Conservation (phyloP, 2,113 vertebrate species). For the Takifugu bimaculatus region DNA sequence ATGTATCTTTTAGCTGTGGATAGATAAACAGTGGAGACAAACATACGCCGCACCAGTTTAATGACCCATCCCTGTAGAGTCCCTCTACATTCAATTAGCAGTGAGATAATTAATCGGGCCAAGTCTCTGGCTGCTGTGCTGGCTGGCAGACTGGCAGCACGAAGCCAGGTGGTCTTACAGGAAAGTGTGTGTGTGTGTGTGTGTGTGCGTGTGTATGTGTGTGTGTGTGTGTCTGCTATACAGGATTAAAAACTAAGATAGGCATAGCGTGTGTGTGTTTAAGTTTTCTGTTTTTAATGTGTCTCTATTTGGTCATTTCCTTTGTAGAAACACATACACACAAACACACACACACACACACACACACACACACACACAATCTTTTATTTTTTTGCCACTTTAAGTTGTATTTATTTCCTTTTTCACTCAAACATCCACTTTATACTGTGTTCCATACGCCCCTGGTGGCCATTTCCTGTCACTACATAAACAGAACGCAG, state of each 20-base stretch:
- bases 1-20: constrained; percentile 65
- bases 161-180: constrained; percentile 71
- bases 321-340: neutral
- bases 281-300: constrained; percentile 5
- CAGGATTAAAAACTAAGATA: constrained; percentile 33
- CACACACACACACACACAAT: neutral
- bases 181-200: constrained; percentile 33
- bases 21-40: constrained; percentile 76
- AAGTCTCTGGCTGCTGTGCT: constrained; percentile 65
- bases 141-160: constrained; percentile 63
- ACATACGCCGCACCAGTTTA: constrained; percentile 73
- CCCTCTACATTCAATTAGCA: constrained; percentile 78
- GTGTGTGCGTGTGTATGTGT: constrained; percentile 2
- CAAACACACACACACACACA: neutral
- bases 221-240: constrained; percentile 4
- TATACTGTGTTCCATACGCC: constrained; percentile 55
- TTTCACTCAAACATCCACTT: constrained; percentile 4
- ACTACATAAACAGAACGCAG: constrained; percentile 54
- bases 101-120: constrained; percentile 75
- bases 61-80: constrained; percentile 76
- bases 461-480: constrained; percentile 58
- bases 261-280: constrained; percentile 13
- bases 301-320: neutral
- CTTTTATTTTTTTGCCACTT: too few relatives aligned
- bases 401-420: too few relatives aligned